Conservation (phyloP, 2,797 vertebrate genomes). For the Caiman crocodilus region DNA sequence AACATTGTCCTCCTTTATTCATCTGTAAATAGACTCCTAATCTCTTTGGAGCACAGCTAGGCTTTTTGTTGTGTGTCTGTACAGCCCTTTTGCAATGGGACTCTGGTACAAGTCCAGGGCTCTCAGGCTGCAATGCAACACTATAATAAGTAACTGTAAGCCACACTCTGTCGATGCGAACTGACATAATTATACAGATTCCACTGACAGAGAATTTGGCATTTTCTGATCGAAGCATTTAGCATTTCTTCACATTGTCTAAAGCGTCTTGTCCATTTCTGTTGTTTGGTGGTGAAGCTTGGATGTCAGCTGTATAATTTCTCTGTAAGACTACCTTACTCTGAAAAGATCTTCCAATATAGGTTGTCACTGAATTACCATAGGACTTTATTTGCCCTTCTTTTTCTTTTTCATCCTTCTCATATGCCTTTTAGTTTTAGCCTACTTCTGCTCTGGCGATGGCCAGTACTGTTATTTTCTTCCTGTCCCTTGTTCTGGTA, state of each 20-base stretch:
- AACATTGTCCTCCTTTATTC: fast-evolving
- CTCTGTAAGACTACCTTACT: not conserved
- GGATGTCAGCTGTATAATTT: not conserved
- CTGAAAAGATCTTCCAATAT: not conserved
- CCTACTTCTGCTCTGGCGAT: no score
- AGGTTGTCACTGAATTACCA: not conserved
- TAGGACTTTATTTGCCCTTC: not conserved
- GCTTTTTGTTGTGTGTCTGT: not conserved
- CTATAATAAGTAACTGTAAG: not conserved
- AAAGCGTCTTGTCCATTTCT: not conserved
- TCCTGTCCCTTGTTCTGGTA: not conserved
- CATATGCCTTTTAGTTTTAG: not conserved
- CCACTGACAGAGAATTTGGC: not conserved
- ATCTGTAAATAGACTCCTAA: not conserved
- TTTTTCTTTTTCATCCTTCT: not conserved
- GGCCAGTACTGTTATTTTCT: not conserved
- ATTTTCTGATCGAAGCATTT: fast-evolving
- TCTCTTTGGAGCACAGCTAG: not conserved
- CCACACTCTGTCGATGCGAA: fast-evolving
- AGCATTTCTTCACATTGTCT: not conserved
- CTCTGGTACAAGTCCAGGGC: not conserved
- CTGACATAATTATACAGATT: not conserved
- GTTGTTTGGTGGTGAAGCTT: not conserved
- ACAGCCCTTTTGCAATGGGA: not conserved
- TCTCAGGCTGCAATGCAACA: not conserved